Percentiles rank a stretch among this genome's conserved stretches.
Conservation (phyloP, 2,888 invertebrate species). For the Ichneumon xanthorius region DNA sequence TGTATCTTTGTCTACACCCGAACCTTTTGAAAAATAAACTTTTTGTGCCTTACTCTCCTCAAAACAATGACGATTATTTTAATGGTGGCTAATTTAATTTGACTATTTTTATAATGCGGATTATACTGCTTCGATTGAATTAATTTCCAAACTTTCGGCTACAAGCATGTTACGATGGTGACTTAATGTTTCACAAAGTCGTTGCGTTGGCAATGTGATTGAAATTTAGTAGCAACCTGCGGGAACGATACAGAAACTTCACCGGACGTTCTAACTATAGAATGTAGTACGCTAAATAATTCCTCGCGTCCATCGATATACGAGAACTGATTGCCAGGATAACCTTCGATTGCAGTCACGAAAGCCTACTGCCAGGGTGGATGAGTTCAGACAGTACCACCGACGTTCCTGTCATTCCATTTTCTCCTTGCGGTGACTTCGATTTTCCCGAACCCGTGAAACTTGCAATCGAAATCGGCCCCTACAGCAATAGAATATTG, state of each 20-base stretch:
- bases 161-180: background rate
- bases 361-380: slow-evolving; percentile 17
- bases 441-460: slow-evolving; percentile 24
- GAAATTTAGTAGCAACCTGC: background rate
- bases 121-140: background rate
- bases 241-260: background rate
- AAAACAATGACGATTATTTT: background rate
- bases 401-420: background rate
- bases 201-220: background rate
- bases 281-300: slow-evolving; percentile 46
- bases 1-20: too few species aligned
- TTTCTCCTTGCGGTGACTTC: background rate
- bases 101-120: too few species aligned
- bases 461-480: background rate
- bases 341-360: slow-evolving; percentile 47
- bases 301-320: slow-evolving; percentile 40
- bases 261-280: background rate
- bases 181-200: background rate
- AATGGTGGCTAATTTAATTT: too few species aligned
- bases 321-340: slow-evolving; percentile 27
- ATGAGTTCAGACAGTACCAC: slow-evolving; percentile 7
- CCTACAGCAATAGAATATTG: slow-evolving; percentile 37
- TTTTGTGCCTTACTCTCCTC: background rate
- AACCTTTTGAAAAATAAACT: too few species aligned
- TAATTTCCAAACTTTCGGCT: background rate